These are phyloP conservation scores for Bradypodion pumilum DNA, from an alignment of 2,797 vertebrate genomes.

Conservation along the genomic window DNA sequence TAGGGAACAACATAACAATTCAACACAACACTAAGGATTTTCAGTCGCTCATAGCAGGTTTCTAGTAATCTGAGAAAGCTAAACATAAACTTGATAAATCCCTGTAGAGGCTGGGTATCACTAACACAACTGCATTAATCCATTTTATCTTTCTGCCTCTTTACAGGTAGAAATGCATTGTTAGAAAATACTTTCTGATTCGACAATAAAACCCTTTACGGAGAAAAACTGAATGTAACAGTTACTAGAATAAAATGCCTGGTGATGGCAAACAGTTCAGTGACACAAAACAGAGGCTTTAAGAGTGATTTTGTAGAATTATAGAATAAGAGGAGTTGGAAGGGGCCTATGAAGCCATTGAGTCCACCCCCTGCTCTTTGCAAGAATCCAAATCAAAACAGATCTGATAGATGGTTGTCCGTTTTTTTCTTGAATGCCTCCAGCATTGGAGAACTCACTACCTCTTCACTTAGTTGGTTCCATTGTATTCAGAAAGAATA, in stretches of 20 bases:
- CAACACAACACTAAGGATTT: slow-evolving; percentile 11
- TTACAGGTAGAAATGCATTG: slow-evolving; percentile 25
- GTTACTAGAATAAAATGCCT: slow-evolving; percentile 11
- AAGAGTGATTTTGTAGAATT: slow-evolving; percentile 34
- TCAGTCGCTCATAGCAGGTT: slow-evolving; percentile 1
- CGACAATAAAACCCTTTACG: slow-evolving; percentile 27
- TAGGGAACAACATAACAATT: not conserved
- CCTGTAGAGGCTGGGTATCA: not conserved
- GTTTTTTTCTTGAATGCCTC: too few relatives aligned
- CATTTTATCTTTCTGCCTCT: slow-evolving; percentile 12
- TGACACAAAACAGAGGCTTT: not conserved
- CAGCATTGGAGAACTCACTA: too few relatives aligned
- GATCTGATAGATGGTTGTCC: too few relatives aligned
- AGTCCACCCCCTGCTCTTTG: too few relatives aligned
- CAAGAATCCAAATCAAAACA: too few relatives aligned
- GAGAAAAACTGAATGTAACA: slow-evolving; percentile 33
- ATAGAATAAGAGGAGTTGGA: too few relatives aligned
- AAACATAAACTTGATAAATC: slow-evolving; percentile 19
- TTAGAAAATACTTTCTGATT: slow-evolving; percentile 36
- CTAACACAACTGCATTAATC: slow-evolving; percentile 12
- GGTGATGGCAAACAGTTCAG: not conserved
- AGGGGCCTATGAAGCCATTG: too few relatives aligned
- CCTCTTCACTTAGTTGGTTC: too few relatives aligned
- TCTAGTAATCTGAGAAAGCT: slow-evolving; percentile 14
- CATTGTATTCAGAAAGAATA: too few relatives aligned